Evolutionary conservation across 1,140 invertebrate genomes (phyloP).

Genomic region (Euura saliciscinereae): DNA sequence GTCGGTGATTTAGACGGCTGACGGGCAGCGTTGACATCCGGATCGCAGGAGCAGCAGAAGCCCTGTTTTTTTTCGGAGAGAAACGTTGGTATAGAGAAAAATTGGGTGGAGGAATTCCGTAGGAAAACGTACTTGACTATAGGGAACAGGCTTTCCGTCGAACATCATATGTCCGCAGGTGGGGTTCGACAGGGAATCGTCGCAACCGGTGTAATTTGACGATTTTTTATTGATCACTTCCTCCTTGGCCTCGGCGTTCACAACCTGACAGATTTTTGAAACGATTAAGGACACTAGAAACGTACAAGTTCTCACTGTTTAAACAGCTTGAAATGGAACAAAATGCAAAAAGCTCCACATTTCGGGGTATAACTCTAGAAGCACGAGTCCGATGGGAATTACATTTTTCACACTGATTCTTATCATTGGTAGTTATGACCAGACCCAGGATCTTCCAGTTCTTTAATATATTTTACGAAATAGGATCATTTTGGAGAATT

Average conservation of each 20-base stretch:
- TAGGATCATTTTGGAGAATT: too few species aligned
- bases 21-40: conserved; percentile 35
- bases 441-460: too few species aligned
- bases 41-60: conserved; percentile 59
- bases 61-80: conserved; percentile 33
- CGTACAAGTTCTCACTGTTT: too few species aligned
- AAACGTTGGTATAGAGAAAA: conserved; percentile 6
- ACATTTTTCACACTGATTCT: too few species aligned
- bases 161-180: conserved; percentile 52
- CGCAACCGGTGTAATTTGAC: conserved; percentile 52
- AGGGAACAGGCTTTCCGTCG: conserved; percentile 47
- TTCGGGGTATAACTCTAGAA: too few species aligned
- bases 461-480: too few species aligned
- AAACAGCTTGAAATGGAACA: too few species aligned
- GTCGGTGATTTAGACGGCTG: conserved; percentile 18
- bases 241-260: conserved; percentile 55
- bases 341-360: too few species aligned
- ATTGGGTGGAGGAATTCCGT: background rate
- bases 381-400: too few species aligned
- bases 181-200: conserved; percentile 38
- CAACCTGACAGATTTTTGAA: conserved; percentile 34
- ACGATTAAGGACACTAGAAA: too few species aligned
- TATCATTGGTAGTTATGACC: too few species aligned
- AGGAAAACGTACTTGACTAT: conserved; percentile 44
- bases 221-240: conserved; percentile 54